A percentile compares a stretch with the other conserved stretches of the same genome.
These are phyloP conservation scores for Pristionchus arcanus DNA, from an alignment of 2,888 invertebrate genomes.

Conservation along the genomic window DNA sequence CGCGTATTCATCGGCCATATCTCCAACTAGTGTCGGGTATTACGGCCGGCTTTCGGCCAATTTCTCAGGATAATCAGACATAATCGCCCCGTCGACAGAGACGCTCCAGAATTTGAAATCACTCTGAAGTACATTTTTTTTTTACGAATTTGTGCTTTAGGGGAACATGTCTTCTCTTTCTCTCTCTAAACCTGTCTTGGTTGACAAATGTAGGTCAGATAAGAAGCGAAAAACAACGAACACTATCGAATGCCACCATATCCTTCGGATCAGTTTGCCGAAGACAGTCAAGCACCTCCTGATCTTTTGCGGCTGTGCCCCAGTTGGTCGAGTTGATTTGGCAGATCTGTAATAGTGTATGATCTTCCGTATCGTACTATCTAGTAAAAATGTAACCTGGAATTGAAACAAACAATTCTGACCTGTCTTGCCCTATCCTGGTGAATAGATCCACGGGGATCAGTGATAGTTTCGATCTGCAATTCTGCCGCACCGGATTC, in stretches of 20 bases:
- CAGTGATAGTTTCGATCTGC: neutral
- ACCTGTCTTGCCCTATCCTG: slow-evolving; percentile 7
- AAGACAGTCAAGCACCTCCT: neutral
- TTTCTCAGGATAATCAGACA: slow-evolving; percentile 5
- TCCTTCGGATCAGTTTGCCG: neutral
- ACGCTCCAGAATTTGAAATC: neutral
- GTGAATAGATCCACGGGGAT: neutral
- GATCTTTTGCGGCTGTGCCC: neutral
- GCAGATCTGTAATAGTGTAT: neutral
- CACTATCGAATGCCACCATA: neutral
- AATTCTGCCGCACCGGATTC: neutral
- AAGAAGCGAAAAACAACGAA: neutral
- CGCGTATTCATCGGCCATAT: slow-evolving; percentile 5
- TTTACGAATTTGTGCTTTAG: too few species aligned
- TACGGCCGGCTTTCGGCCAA: neutral
- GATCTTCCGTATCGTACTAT: too few species aligned
- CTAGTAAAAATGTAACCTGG: too few species aligned
- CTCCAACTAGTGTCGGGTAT: neutral
- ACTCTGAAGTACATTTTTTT: too few species aligned
- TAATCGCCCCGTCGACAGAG: neutral
- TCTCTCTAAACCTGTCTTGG: too few species aligned
- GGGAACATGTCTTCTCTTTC: too few species aligned
- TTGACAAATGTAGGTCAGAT: neutral
- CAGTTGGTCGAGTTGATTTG: neutral
- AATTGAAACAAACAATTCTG: neutral